A percentile compares a stretch with the other conserved stretches of the same genome.
Evolutionary conservation across 2,888 invertebrate genomes (phyloP).

Genomic region (Protodeltote pygarga): DNA sequence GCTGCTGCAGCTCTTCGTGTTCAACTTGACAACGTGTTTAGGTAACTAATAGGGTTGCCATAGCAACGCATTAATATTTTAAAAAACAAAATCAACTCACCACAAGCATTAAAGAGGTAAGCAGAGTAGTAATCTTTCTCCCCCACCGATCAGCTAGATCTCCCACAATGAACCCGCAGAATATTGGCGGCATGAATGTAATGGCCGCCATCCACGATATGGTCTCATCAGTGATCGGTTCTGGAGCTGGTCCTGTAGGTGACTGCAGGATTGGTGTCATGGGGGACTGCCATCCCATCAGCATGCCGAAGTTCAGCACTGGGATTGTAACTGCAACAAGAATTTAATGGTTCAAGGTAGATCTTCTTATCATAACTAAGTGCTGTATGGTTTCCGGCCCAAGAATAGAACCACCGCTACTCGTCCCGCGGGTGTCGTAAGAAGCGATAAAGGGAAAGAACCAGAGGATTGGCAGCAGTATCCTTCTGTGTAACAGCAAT

Average conservation of each 20-base stretch:
- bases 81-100: constrained; percentile 63
- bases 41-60: not conserved
- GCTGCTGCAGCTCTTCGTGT: too few relatives aligned
- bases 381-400: too few relatives aligned
- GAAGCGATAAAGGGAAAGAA: too few relatives aligned
- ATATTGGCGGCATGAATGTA: constrained; percentile 85
- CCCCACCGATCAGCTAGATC: constrained; percentile 84
- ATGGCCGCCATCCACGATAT: constrained; percentile 87
- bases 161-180: constrained; percentile 85
- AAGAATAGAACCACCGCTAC: too few relatives aligned
- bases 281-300: constrained; percentile 87
- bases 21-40: too few relatives aligned
- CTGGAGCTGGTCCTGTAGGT: constrained; percentile 77
- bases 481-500: too few relatives aligned
- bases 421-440: too few relatives aligned
- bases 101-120: constrained; percentile 85
- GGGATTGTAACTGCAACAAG: constrained; percentile 82
- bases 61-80: not conserved
- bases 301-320: constrained; percentile 85
- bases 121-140: constrained; percentile 81
- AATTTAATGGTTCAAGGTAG: not conserved
- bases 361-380: too few relatives aligned
- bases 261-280: constrained; percentile 84
- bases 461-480: too few relatives aligned
- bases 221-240: constrained; percentile 79